Percentiles rank a stretch among this genome's conserved stretches.
phyloP scores from a whole-genome alignment of 1,140 invertebrate genomes.

The Drosophila tropicalis region DNA sequence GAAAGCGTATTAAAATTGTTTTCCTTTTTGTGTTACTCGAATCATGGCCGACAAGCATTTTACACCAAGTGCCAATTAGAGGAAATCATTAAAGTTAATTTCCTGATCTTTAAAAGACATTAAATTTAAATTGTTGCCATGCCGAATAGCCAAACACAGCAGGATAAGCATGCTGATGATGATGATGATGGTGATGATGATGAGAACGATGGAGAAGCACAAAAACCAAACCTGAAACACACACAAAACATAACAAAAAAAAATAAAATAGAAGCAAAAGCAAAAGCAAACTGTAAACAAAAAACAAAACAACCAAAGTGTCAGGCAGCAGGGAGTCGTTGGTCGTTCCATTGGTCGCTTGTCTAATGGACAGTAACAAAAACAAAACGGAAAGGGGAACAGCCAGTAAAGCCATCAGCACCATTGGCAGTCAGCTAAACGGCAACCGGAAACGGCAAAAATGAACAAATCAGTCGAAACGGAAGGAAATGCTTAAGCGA shows the following conservation, averaged over 20 bases:
- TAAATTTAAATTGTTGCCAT: conserved; percentile 32
- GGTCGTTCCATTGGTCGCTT: no score
- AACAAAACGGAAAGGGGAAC: neutral
- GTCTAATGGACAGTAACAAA: neutral
- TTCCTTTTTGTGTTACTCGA: conserved; percentile 1
- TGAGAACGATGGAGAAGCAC: neutral
- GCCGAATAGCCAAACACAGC: conserved; percentile 7
- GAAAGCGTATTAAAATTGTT: conserved; percentile 11
- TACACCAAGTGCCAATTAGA: conserved; percentile 15
- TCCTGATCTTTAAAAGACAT: conserved; percentile 14
- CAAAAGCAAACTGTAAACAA: conserved; percentile 14
- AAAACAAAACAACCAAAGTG: conserved; percentile 18
- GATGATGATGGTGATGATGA: no score
- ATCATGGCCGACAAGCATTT: conserved; percentile 4
- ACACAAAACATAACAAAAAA: neutral
- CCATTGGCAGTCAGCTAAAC: conserved; percentile 10
- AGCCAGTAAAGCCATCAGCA: neutral
- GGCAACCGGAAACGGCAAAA: conserved; percentile 54
- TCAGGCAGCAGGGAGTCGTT: neutral
- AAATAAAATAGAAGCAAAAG: neutral
- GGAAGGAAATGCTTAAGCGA: conserved; percentile 72
- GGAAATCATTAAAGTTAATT: conserved; percentile 20
- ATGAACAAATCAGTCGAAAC: conserved; percentile 54
- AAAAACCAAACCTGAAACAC: neutral
- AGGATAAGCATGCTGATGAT: neutral